Conservation (phyloP, 35 echinoderm and acorn worm species). For the Ptychodera flava region DNA sequence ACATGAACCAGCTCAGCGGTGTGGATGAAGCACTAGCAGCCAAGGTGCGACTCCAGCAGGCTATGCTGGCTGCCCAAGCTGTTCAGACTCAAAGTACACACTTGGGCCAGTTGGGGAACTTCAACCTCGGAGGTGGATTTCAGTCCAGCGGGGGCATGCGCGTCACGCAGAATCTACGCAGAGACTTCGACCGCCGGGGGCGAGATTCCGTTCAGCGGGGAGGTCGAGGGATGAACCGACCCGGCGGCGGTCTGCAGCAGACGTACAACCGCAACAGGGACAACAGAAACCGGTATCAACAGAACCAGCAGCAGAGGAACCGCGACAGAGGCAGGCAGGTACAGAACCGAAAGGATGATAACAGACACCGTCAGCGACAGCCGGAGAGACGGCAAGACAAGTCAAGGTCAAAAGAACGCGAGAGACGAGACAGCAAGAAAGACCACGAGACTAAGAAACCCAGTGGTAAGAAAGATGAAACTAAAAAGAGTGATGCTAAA, state of each 20-base stretch:
- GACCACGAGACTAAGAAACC: too few species aligned
- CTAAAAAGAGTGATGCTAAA: neutral
- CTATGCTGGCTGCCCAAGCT: constrained; percentile 7
- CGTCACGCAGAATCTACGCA: neutral
- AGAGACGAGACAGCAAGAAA: neutral
- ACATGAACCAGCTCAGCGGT: neutral
- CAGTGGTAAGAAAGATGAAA: neutral
- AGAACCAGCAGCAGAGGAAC: neutral
- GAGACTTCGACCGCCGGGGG: neutral
- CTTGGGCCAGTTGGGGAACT: too few species aligned
- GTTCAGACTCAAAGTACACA: neutral
- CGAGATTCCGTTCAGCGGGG: neutral
- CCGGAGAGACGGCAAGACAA: neutral
- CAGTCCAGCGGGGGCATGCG: neutral
- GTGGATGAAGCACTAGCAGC: constrained; percentile 6
- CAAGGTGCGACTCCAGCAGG: constrained; percentile 17
- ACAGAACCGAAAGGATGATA: neutral
- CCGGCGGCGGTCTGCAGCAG: neutral
- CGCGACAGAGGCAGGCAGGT: neutral
- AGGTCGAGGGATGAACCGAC: neutral
- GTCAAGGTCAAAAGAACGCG: neutral
- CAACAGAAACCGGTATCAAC: neutral
- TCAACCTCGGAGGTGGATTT: neutral
- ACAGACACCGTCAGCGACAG: neutral
- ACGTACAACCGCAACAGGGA: neutral